Base-by-base conservation (phyloP, 2,888 invertebrate species). In the Parascotia fuliginaria region DNA sequence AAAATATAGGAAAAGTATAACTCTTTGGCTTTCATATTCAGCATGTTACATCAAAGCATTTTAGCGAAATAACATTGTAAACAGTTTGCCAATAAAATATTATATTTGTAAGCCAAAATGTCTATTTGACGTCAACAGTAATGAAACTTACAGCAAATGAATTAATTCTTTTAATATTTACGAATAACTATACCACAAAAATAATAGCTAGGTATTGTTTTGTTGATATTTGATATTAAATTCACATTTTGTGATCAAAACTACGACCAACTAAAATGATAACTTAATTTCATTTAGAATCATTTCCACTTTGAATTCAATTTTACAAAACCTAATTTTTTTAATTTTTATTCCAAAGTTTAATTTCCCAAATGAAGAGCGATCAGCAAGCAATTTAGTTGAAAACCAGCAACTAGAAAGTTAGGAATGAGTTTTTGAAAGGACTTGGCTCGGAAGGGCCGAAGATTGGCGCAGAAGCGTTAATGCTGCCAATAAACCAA, bases 351-450 rank as follows among this genome's bases (percentile, higher is more conserved):
- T 32, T 16, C 36, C 41, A 43, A 33, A 34, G 45, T 58, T 55
- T 47, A 31, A 61, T 51, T 61, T 55, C 36, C 31, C 42, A 42
- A 14, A 58, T 47, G 55, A 48, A 65, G 65, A 65, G 65, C 66
- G 69, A 67, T 67, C 67, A 65, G 50, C 55, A 55, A 69, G 58
- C 58, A 65, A 69, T 69, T 60, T 52, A 24, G 41, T 22, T 43
- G 60, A 65, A 44, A 39, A 58, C 47, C 39, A 48, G 39, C 53
- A 52, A 52, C 66, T 58, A 58, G 47, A 58, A 54, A 65, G 60
- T 63, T 65, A 48, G 41, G 51, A 53, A 69, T 63, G 69, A 65
- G 57, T 63, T 63, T 55, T 45, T 45, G 45, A 28, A 50, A 44
- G 42, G 49, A 45, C 29, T 45, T 42, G 34, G 33, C 14, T 55